phyloP scores from a whole-genome alignment of 2,113 vertebrate species.

The Ophiodon elongatus region DNA sequence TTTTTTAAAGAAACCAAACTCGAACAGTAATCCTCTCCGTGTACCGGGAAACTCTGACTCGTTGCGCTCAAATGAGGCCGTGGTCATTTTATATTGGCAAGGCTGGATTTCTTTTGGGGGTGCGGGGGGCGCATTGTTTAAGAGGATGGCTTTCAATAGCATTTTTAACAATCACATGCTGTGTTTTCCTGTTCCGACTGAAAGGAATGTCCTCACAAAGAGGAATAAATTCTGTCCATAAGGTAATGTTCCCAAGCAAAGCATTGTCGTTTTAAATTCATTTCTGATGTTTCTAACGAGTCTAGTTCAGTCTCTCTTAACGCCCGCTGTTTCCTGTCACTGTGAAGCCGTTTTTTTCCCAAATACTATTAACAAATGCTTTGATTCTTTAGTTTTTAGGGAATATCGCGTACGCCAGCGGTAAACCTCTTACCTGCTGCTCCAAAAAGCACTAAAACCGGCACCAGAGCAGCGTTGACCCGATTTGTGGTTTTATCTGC shows the following conservation, averaged over 20 bases:
- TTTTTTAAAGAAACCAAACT: slow-evolving; percentile 3
- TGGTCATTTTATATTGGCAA: not conserved
- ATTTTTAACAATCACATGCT: not conserved
- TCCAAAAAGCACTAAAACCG: not conserved
- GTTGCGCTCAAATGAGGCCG: not conserved
- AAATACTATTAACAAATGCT: not conserved
- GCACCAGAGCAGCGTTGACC: not conserved
- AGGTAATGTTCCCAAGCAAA: not conserved
- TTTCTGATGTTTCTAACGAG: not conserved
- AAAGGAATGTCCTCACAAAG: not conserved
- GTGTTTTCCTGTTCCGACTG: not conserved
- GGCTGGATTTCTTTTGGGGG: not conserved
- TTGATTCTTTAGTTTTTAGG: not conserved
- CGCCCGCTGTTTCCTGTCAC: not conserved
- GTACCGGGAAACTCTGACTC: not conserved
- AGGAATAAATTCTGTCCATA: not conserved
- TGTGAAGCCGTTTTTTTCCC: not conserved
- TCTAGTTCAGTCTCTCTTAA: not conserved
- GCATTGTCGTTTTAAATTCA: not conserved
- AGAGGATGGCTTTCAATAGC: not conserved
- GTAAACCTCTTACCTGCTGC: not conserved
- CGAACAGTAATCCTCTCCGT: not conserved
- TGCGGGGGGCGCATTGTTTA: not conserved
- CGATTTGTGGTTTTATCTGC: not conserved
- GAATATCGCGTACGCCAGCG: not conserved